A percentile compares a stretch with the other conserved stretches of the same genome.
These are phyloP conservation scores for Pseudococcus jackbeardsleyi DNA, from an alignment of 2,888 invertebrate species.

Conservation along the genomic window DNA sequence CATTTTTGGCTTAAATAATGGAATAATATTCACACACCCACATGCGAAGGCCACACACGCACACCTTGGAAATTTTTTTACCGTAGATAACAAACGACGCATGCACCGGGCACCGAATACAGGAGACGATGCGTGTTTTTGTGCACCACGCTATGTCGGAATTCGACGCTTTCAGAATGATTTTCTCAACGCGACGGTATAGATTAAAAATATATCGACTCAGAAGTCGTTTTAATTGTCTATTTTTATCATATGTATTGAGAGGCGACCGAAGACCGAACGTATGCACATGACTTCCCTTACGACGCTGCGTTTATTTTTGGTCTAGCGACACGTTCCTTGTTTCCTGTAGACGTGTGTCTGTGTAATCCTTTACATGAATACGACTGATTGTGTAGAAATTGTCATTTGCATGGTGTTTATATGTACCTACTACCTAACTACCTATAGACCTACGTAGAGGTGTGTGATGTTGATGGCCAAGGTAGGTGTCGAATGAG, in stretches of 20 bases:
- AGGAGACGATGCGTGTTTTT: neutral
- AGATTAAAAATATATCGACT: constrained; percentile 50
- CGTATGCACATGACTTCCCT: constrained; percentile 19
- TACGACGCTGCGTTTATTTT: constrained; percentile 19
- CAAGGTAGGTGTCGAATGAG: neutral
- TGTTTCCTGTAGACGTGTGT: constrained; percentile 51
- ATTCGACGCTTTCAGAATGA: neutral
- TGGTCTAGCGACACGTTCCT: constrained; percentile 45
- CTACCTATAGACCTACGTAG: neutral
- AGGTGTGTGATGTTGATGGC: too few relatives aligned
- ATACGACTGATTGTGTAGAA: neutral
- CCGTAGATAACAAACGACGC: neutral
- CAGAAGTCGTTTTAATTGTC: constrained; percentile 28
- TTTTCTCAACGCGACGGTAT: constrained; percentile 10
- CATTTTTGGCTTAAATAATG: constrained; percentile 27
- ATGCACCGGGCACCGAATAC: neutral
- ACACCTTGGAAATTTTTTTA: neutral
- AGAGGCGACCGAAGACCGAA: neutral
- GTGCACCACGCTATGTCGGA: neutral
- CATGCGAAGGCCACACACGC: neutral
- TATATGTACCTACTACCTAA: too few relatives aligned
- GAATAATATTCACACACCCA: constrained; percentile 2
- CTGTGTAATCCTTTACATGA: neutral
- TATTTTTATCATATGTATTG: constrained; percentile 35
- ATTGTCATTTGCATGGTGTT: neutral